phyloP scores from a whole-genome alignment of 2,113 vertebrate species.

The Zosterops pallidus region DNA sequence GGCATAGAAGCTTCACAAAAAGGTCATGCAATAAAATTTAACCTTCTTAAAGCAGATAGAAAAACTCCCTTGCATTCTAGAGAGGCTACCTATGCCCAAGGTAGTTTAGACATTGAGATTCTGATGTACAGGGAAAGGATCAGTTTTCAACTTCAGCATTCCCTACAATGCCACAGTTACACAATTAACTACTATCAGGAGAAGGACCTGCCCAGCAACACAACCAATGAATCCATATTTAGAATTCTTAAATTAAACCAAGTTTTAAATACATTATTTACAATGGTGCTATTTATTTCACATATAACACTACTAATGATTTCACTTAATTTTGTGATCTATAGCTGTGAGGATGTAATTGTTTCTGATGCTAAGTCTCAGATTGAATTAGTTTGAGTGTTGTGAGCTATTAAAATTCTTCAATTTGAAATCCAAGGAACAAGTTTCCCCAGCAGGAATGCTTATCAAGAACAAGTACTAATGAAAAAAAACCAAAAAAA shows the following conservation, averaged over 20 bases:
- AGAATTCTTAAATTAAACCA: not conserved
- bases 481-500: not conserved
- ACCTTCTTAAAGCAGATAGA: not conserved
- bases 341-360: not conserved
- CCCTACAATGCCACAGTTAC: not conserved
- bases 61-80: not conserved
- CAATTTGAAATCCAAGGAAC: not conserved
- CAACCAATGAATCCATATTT: not conserved
- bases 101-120: not conserved
- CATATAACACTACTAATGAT: not conserved
- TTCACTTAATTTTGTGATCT: not conserved
- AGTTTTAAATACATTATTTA: not conserved
- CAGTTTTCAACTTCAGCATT: not conserved
- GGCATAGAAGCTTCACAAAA: not conserved
- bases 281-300: not conserved
- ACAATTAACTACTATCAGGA: not conserved
- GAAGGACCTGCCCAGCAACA: not conserved
- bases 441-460: not conserved
- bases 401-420: not conserved
- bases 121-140: not conserved
- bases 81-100: not conserved
- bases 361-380: not conserved
- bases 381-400: not conserved
- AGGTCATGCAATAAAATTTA: not conserved
- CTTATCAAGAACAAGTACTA: not conserved